Evolutionary conservation across 2,113 vertebrate genomes (phyloP).

Genomic region (Pygoscelis antarcticus): DNA sequence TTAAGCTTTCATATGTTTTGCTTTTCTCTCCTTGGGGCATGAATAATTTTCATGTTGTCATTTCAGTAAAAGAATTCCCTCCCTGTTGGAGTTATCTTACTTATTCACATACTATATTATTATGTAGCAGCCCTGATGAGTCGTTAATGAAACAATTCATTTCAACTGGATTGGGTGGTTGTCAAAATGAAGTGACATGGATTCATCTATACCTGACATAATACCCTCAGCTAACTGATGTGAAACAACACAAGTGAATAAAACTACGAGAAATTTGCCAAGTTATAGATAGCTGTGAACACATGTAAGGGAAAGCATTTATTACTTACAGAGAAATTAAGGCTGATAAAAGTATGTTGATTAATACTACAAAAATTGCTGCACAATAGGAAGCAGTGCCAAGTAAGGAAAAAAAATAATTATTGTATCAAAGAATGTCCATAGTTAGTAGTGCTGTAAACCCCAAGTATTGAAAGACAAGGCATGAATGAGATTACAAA

Average conservation of each 20-base stretch:
- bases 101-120: background rate
- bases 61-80: constrained; percentile 36
- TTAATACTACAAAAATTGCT: constrained; percentile 4
- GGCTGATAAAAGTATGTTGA: background rate
- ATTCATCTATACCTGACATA: background rate
- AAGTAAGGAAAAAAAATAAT: constrained; percentile 44
- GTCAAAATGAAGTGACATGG: constrained; percentile 43
- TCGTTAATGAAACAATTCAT: constrained; percentile 48
- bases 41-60: constrained; percentile 59
- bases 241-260: constrained; percentile 37
- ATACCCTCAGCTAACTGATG: constrained; percentile 39
- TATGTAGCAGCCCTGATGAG: constrained; percentile 20
- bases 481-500: background rate
- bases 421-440: background rate
- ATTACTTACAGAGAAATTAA: constrained; percentile 13
- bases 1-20: background rate
- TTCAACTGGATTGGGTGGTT: background rate
- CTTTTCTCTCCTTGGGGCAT: constrained; percentile 18
- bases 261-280: constrained; percentile 8
- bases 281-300: constrained; percentile 24
- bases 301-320: background rate
- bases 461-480: background rate
- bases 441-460: background rate
- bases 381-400: constrained; percentile 3
- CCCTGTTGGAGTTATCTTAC: background rate